Evolutionary conservation across 2,797 vertebrate genomes (phyloP), one percentile per base, ranked within the genome.

Genomic region (Poeciliopsis paucimaculata): DNA sequence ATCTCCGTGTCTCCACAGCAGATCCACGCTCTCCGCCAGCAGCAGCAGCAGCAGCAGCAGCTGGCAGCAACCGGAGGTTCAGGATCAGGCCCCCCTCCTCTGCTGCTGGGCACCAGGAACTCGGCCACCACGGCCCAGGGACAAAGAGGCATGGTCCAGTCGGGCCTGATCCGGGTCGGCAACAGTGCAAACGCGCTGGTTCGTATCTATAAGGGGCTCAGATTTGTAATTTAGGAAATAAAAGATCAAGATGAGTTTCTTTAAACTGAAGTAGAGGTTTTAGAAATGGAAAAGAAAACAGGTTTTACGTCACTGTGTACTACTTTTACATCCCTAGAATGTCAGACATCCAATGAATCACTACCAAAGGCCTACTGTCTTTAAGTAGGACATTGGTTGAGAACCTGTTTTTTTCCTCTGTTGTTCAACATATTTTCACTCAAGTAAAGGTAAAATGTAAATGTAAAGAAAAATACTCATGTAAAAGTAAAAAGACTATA

Each of bases 1-100:
- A 91, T 96, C 84, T 97, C 96, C 88, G 93, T 96, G 66, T 95
- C 95, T 93, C 93, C 93, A 81, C 96, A 98, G 96, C 98, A 99
- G 96, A 97, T 98, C 91, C 97, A 98, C 93, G 96, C 94, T 82
- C 96, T 98, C 86, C 95, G 97, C 79, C 97, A 97, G 93, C 97
- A 98, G 83, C 98, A 96, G 72, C 95, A 98, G 72, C 95, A 98
- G 45, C 95, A 98, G 93, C 95, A 98, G 92, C 97, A 97, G 86
- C 45, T 94, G 79, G 92, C 89, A 20, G 88, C 88, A 10, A 89
- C 91, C 1, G 93, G 93, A 43, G 88, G 91, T 72, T 92, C 92
- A 8, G 90, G 90, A 92, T 97, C 97, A n/a, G 95, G 96, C 77
- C 97, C 98, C 10, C 97, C 98, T 0, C 98, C 98, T 0, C 95